A percentile compares a stretch with the other conserved stretches of the same genome.
These are phyloP conservation scores for Cladorhizidae sp. DNA, from an alignment of 37 sponge, comb jelly and placozoan species.

Conservation along the genomic window DNA sequence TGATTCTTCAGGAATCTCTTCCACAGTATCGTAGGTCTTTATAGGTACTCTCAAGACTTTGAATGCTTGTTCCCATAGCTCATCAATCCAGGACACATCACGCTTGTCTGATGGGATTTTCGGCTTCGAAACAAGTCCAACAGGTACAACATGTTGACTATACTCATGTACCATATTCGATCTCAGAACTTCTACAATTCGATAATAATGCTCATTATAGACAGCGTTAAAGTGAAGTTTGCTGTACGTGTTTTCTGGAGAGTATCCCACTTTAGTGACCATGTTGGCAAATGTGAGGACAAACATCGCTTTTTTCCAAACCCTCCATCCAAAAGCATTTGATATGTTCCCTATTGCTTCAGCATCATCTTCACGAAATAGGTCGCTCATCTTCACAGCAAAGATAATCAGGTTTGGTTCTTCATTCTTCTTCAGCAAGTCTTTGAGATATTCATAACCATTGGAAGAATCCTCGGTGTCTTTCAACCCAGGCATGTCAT, in stretches of 20 bases:
- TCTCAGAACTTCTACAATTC: not conserved
- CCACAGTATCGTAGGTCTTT: not conserved
- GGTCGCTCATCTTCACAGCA: not conserved
- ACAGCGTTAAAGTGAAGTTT: not conserved
- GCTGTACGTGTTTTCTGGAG: not conserved
- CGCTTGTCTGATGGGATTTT: not conserved
- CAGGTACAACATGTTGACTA: not conserved
- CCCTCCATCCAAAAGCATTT: conserved; percentile 1
- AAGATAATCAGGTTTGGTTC: not conserved
- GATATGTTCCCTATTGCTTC: not conserved
- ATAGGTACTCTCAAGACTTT: not conserved
- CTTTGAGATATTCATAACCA: conserved; percentile 6
- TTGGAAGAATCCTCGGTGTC: not conserved
- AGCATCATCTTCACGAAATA: not conserved
- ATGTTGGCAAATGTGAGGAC: conserved; percentile 25
- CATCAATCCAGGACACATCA: not conserved
- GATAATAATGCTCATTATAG: not conserved
- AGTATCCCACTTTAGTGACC: not conserved
- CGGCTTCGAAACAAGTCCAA: not conserved
- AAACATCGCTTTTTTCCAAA: conserved; percentile 17
- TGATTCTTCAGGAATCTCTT: not conserved
- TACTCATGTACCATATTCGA: not conserved
- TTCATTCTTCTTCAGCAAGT: not conserved
- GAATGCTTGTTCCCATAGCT: not conserved
- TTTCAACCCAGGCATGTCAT: conserved; percentile 9